These are phyloP conservation scores for Trilocha varians DNA, from an alignment of 2,888 invertebrate species.

Conservation along the genomic window DNA sequence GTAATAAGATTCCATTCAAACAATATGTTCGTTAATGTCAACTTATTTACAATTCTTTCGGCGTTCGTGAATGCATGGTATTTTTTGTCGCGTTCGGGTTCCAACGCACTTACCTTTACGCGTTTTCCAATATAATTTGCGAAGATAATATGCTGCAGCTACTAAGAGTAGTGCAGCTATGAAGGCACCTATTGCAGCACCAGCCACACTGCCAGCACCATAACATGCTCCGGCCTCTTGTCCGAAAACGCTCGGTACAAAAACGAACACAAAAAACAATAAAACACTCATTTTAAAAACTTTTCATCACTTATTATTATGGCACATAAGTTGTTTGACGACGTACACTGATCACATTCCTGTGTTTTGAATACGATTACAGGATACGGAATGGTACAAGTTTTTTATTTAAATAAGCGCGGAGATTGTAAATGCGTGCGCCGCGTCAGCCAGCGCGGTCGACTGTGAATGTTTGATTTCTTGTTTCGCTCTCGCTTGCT, in stretches of 20 bases:
- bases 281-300: slow-evolving; percentile 53
- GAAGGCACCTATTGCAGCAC: slow-evolving; percentile 81
- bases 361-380: slow-evolving; percentile 28
- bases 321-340: slow-evolving; percentile 48
- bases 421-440: slow-evolving; percentile 35
- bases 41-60: neutral
- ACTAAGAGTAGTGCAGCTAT: slow-evolving; percentile 76
- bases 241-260: slow-evolving; percentile 59
- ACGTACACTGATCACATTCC: slow-evolving; percentile 56
- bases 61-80: too few species aligned
- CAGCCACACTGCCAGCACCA: slow-evolving; percentile 79
- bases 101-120: too few species aligned
- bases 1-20: neutral
- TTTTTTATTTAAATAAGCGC: slow-evolving; percentile 25
- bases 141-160: slow-evolving; percentile 70
- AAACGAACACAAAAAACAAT: slow-evolving; percentile 58
- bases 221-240: slow-evolving; percentile 72
- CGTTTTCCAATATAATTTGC: slow-evolving; percentile 76
- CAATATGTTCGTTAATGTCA: neutral
- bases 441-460: slow-evolving; percentile 55
- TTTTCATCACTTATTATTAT: slow-evolving; percentile 49
- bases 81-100: too few species aligned
- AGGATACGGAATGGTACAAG: slow-evolving; percentile 37
- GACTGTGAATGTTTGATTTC: slow-evolving; percentile 33
- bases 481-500: neutral